Conservation (phyloP, 2,888 invertebrate genomes). For the Volucella inflata region DNA sequence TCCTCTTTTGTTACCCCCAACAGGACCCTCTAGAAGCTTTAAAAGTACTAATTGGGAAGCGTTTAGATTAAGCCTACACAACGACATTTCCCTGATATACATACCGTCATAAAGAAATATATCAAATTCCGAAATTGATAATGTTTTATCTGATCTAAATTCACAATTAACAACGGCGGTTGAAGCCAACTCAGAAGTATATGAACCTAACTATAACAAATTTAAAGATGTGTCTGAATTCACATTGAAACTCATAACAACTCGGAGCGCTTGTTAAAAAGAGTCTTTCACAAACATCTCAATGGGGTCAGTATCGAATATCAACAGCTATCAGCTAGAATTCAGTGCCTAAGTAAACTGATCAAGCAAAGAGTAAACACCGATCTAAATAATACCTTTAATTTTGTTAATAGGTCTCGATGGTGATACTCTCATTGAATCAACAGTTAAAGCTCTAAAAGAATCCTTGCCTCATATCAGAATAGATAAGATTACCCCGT, state of each 20-base stretch:
- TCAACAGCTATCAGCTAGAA: constrained; percentile 15
- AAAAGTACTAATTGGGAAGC: constrained; percentile 14
- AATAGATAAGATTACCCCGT: no score
- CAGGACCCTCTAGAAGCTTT: constrained; percentile 1
- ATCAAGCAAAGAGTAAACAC: constrained; percentile 21
- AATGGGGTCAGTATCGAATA: constrained; percentile 18
- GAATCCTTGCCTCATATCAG: no score
- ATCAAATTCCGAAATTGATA: no score
- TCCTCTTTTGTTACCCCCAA: background rate
- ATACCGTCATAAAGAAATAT: no score
- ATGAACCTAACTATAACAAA: background rate
- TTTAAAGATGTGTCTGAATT: constrained; percentile 5
- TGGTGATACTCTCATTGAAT: no score
- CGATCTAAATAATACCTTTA: constrained; percentile 12
- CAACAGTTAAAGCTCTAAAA: no score
- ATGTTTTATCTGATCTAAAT: no score
- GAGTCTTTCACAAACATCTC: background rate
- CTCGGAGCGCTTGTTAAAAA: constrained; percentile 2
- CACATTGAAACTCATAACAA: constrained; percentile 15
- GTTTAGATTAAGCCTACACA: no score
- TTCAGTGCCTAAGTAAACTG: constrained; percentile 8
- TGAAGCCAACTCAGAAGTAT: background rate
- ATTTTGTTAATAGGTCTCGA: no score
- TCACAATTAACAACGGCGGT: no score
- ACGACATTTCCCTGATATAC: no score